Conservation (phyloP, 2,888 invertebrate species). For the Cenopis cana region DNA sequence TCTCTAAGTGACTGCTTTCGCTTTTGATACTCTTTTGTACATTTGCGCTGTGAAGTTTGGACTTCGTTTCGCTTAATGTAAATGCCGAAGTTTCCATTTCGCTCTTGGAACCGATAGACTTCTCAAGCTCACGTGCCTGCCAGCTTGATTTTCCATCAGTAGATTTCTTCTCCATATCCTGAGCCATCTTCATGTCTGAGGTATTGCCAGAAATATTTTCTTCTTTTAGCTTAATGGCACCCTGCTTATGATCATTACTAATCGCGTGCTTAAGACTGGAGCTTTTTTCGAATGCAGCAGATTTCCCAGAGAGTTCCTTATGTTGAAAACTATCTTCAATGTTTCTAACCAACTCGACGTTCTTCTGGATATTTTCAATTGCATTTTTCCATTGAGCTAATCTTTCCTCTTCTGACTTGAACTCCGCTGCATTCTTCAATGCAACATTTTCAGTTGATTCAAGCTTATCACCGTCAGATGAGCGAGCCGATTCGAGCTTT, state of each 20-base stretch:
- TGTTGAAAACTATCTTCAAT: conserved; percentile 71
- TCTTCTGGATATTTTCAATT: conserved; percentile 64
- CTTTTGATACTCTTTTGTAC: conserved; percentile 25
- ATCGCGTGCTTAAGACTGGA: conserved; percentile 5
- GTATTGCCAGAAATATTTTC: conserved; percentile 2
- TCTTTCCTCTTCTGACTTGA: conserved; percentile 60
- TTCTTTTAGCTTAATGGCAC: background rate
- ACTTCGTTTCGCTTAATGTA: conserved; percentile 26
- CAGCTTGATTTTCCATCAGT: conserved; percentile 21
- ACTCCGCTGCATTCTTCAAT: background rate
- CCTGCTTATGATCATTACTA: conserved; percentile 10
- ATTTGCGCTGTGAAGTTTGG: conserved; percentile 7
- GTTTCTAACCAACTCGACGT: conserved; percentile 67
- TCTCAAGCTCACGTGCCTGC: conserved; percentile 19
- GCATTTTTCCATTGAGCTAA: conserved; percentile 73
- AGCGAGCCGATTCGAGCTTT: conserved; percentile 50
- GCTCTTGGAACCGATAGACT: conserved; percentile 20
- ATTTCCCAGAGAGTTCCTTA: conserved; percentile 46
- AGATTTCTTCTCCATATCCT: conserved; percentile 3
- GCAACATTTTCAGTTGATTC: conserved; percentile 46
- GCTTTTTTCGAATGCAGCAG: conserved; percentile 31
- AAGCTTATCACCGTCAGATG: conserved; percentile 45
- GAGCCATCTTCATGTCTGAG: conserved; percentile 5
- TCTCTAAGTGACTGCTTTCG: conserved; percentile 13
- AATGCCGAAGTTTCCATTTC: conserved; percentile 41